Conservation (phyloP, 1,140 invertebrate species). For the Eubasilissa regina region DNA sequence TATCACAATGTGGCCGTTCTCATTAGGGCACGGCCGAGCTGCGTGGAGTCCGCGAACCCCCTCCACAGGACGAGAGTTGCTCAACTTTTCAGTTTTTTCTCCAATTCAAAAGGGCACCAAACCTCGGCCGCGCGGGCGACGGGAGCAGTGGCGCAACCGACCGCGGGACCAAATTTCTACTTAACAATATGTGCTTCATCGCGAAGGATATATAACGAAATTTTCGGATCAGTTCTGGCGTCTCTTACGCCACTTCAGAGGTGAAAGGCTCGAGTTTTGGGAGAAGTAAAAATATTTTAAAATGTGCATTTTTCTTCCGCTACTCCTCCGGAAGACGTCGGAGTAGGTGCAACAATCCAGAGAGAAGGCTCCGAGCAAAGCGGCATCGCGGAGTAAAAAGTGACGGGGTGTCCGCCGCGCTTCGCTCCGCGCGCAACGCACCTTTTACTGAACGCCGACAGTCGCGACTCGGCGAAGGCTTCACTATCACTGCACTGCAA, state of each 20-base stretch:
- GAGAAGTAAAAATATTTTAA: neutral
- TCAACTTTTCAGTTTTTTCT: slow-evolving; percentile 1
- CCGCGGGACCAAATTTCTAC: neutral
- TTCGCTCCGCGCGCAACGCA: slow-evolving; percentile 60
- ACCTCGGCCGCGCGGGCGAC: neutral
- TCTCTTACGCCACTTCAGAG: too few relatives aligned
- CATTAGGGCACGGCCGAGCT: slow-evolving; percentile 33
- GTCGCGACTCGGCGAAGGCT: slow-evolving; percentile 20
- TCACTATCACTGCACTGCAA: slow-evolving; percentile 48
- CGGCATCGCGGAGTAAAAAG: slow-evolving; percentile 14
- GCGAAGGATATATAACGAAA: neutral
- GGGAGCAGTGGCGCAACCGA: neutral
- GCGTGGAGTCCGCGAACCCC: slow-evolving; percentile 62
- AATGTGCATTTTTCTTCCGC: too few relatives aligned
- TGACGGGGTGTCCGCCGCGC: slow-evolving; percentile 65
- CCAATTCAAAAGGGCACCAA: slow-evolving; percentile 26
- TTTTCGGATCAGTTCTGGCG: neutral
- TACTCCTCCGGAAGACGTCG: too few relatives aligned
- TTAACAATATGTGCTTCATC: neutral
- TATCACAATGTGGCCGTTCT: slow-evolving; percentile 34
- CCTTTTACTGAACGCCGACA: slow-evolving; percentile 41
- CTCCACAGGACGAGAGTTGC: slow-evolving; percentile 41
- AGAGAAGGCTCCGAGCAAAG: too few relatives aligned
- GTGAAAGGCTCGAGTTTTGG: neutral
- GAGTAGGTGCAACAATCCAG: neutral